Evolutionary conservation across 2,113 vertebrate genomes (phyloP), one percentile per base, ranked within the genome.

Genomic region (Ciconia stormi): DNA sequence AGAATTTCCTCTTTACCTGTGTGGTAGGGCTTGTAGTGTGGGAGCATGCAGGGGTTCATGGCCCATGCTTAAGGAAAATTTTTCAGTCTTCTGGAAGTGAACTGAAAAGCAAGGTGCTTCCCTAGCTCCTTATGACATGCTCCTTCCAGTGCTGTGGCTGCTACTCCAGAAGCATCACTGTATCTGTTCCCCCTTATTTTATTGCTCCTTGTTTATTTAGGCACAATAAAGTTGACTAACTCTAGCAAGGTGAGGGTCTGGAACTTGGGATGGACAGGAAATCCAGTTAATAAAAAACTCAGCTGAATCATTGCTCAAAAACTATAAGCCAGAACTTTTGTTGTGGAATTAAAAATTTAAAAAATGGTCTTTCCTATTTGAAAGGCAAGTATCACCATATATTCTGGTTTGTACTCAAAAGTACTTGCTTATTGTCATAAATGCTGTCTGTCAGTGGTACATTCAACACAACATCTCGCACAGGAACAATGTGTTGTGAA

Each of bases 241-340:
- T 99, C 99, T 9, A 99, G 98, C 96, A 99, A 99, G 98, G 98
- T 99, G 97, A 97, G 11, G 21, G 6, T n/a, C 18, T 59, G 18
- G 32, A 67, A 63, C 17, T 16, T 71, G 23, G 6, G 16, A 59
- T 47, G 42, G 29, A 50, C 27, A 74, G 20, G 50, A 83, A 78
- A 77, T 44, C 10, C 26, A 46, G 20, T 59, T 71, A 81, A 36
- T 74, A n/a, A 4, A 50, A 91, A 87, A 63, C 10, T 69, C 2
- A 90, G 7, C 38, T 56, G 6, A 76, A 63, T 38, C 22, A 36
- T 69, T 76, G 38, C 38, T 74, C 8, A 62, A 23, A 83, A 87
- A 56, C 38, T 1, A 7, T 73, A 3, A 87, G 3, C 9, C 26
- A 55, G 15, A 72, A 46, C 14, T 63, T 77, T 58, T 36, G 46